phyloP scores from a whole-genome alignment of 53 echinoderm and acorn worm species.

The Echinometra lucunter region DNA sequence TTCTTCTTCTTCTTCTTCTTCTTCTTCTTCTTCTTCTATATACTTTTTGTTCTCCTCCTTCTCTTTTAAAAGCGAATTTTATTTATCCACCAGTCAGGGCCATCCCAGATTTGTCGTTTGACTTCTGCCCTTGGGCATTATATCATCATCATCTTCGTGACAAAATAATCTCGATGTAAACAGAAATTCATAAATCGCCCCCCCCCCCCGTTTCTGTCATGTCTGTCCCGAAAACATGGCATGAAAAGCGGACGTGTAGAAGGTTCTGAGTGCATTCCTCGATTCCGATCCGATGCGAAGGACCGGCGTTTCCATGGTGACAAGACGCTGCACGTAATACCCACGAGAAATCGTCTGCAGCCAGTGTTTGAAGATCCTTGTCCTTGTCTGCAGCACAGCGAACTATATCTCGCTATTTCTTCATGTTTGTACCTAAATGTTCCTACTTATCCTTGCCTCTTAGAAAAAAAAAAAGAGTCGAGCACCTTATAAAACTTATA shows the following conservation, averaged over 20 bases:
- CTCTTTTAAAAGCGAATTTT: no score
- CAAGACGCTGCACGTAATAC: background rate
- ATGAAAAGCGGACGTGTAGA: background rate
- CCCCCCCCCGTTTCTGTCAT: background rate
- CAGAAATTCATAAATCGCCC: background rate
- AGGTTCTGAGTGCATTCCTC: background rate
- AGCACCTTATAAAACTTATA: no score
- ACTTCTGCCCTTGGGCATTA: constrained; percentile 9
- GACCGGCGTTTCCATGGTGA: constrained; percentile 8
- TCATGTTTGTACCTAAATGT: no score
- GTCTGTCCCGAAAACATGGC: background rate
- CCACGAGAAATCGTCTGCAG: background rate
- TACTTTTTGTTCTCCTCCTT: no score
- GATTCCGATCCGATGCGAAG: background rate
- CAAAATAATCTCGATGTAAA: background rate
- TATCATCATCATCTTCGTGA: constrained; percentile 19
- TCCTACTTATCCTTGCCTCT: background rate
- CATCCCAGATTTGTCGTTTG: background rate
- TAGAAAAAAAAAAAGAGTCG: no score
- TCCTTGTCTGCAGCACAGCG: background rate
- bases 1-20: background rate
- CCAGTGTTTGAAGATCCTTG: no score
- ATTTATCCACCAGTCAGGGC: background rate
- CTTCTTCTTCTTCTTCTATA: background rate
- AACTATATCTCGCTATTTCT: background rate